phyloP scores from a whole-genome alignment of 2,888 invertebrate genomes.

The Tholera decimalis region DNA sequence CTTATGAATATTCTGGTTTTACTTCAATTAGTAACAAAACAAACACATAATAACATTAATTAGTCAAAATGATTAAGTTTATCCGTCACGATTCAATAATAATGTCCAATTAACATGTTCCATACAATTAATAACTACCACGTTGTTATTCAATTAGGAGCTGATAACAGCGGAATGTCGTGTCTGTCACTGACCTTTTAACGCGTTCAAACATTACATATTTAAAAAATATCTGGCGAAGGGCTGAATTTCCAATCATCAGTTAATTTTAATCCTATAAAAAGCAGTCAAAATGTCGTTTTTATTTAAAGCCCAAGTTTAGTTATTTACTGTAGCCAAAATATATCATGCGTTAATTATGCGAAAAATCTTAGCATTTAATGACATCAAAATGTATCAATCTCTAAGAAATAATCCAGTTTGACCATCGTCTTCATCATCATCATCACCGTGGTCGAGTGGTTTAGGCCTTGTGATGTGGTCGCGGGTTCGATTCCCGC shows the following conservation, averaged over 20 bases:
- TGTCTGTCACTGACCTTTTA: constrained; percentile 62
- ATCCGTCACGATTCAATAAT: constrained; percentile 36
- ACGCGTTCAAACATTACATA: constrained; percentile 28
- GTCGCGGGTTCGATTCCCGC: too few species aligned
- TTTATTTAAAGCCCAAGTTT: too few species aligned
- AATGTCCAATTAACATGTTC: constrained; percentile 52
- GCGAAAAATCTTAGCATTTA: constrained; percentile 17
- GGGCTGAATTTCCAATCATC: too few species aligned
- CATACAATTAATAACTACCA: constrained; percentile 49
- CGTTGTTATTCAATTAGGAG: constrained; percentile 61
- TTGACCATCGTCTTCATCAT: too few species aligned
- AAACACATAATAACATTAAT: constrained; percentile 20
- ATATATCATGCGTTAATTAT: constrained; percentile 8
- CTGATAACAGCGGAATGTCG: constrained; percentile 47
- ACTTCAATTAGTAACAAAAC: constrained; percentile 17
- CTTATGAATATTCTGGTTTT: constrained; percentile 8
- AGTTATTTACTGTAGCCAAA: constrained; percentile 6
- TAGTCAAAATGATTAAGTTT: constrained; percentile 42
- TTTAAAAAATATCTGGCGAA: too few species aligned
- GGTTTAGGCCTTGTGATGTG: too few species aligned
- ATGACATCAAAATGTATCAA: constrained; percentile 2
- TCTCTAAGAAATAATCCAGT: constrained; percentile 27
- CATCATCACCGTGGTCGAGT: too few species aligned
- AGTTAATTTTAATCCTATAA: too few species aligned
- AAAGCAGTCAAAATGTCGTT: too few species aligned